Percentiles rank a stretch among this genome's conserved stretches.
Evolutionary conservation across 2,113 vertebrate genomes (phyloP).

Genomic region (Gracilinanus agilis): DNA sequence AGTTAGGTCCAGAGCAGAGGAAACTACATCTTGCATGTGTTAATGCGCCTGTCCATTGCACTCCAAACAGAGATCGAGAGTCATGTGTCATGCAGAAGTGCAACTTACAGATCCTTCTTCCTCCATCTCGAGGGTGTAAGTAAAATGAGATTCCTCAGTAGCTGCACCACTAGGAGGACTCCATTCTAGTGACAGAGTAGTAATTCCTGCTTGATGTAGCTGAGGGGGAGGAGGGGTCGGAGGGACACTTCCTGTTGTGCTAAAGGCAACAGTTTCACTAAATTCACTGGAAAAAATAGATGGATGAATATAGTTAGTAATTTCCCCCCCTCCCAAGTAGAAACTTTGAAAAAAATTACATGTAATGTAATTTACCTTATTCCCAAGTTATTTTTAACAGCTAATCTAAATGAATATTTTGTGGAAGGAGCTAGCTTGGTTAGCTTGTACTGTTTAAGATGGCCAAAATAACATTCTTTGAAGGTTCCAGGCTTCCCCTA

Average conservation of each 20-base stretch:
- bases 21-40: constrained; percentile 22
- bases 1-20: background rate
- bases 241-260: constrained; percentile 84
- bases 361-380: constrained; percentile 81
- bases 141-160: constrained; percentile 77
- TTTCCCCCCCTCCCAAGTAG: background rate
- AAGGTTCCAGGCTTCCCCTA: constrained; percentile 86
- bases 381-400: constrained; percentile 89
- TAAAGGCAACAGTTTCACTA: constrained; percentile 84
- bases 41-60: background rate
- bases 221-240: constrained; percentile 77
- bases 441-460: constrained; percentile 88
- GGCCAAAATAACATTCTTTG: constrained; percentile 88
- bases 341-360: background rate
- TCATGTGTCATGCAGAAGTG: background rate
- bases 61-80: constrained; percentile 3
- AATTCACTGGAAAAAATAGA: constrained; percentile 82
- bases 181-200: constrained; percentile 85
- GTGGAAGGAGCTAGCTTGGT: constrained; percentile 86
- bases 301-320: constrained; percentile 23
- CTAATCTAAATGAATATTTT: constrained; percentile 87
- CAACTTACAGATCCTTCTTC: constrained; percentile 87
- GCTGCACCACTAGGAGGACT: constrained; percentile 77
- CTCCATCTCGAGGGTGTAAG: constrained; percentile 88
- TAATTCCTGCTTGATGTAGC: constrained; percentile 81